Evolutionary conservation across 53 echinoderm and acorn worm genomes (phyloP).

Genomic region (Zoroaster sp.): DNA sequence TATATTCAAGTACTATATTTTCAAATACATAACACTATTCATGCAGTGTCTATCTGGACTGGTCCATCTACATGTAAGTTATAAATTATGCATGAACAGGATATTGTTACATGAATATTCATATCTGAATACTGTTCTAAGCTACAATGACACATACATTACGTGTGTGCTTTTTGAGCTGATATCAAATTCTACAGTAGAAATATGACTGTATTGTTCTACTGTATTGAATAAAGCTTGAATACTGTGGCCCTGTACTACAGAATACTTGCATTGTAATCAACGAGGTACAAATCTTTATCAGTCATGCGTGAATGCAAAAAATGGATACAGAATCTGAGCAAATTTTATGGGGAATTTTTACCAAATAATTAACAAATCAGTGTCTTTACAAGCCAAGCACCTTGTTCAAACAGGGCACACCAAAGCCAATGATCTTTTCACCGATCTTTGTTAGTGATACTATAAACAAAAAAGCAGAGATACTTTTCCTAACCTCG

Average conservation of each 20-base stretch:
- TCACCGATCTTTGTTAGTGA: neutral
- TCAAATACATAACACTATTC: slow-evolving; percentile 25
- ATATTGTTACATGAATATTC: slow-evolving; percentile 23
- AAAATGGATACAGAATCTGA: neutral
- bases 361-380: neutral
- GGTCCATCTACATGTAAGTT: slow-evolving; percentile 14
- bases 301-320: neutral
- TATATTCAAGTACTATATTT: slow-evolving; percentile 35
- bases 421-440: neutral
- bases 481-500: neutral
- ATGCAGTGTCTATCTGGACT: slow-evolving; percentile 17
- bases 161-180: slow-evolving; percentile 16
- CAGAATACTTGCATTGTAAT: neutral
- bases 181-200: slow-evolving; percentile 9
- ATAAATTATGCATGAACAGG: slow-evolving; percentile 34
- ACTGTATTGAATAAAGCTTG: slow-evolving; percentile 5
- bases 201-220: neutral
- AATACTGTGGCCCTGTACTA: slow-evolving; percentile 1
- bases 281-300: neutral
- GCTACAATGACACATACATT: slow-evolving; percentile 39
- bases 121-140: slow-evolving; percentile 15
- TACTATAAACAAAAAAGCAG: neutral
- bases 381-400: neutral
- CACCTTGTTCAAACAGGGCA: neutral
- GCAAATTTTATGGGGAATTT: neutral